A percentile compares a stretch with the other conserved stretches of the same genome.
Evolutionary conservation across 2,888 invertebrate species (phyloP).

Genomic region (Oxycera nigricornis): DNA sequence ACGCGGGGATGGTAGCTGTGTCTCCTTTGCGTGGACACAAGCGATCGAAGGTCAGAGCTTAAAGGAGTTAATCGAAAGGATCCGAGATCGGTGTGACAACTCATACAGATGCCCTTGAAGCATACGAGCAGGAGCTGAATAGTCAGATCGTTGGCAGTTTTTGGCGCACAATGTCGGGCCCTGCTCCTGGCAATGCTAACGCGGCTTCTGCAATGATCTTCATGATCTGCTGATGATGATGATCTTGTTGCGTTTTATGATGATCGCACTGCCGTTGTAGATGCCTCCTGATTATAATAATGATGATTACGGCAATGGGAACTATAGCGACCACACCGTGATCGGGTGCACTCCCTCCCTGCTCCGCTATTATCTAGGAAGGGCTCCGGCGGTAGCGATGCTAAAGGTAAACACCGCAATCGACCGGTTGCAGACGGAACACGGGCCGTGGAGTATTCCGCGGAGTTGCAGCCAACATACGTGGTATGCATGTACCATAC

Average conservation of each 20-base stretch:
- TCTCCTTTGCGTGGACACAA: too few species aligned
- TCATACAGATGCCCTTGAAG: too few species aligned
- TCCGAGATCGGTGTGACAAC: too few species aligned
- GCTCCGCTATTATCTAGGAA: slow-evolving; percentile 28
- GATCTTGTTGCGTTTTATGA: slow-evolving; percentile 46
- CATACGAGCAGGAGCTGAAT: too few species aligned
- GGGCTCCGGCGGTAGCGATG: neutral
- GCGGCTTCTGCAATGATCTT: slow-evolving; percentile 17
- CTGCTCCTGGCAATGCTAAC: slow-evolving; percentile 14
- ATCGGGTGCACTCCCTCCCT: slow-evolving; percentile 29
- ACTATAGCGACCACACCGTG: slow-evolving; percentile 29
- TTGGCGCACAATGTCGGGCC: neutral
- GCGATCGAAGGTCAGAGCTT: too few species aligned
- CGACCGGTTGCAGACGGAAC: neutral
- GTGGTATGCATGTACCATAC: neutral
- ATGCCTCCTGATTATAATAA: slow-evolving; percentile 45
- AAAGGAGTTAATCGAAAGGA: too few species aligned
- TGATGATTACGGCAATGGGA: slow-evolving; percentile 43
- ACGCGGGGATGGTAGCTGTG: too few species aligned
- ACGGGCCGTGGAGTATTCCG: neutral
- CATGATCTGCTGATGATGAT: slow-evolving; percentile 41
- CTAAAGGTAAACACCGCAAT: slow-evolving; percentile 18
- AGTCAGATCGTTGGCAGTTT: neutral
- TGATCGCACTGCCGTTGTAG: slow-evolving; percentile 40
- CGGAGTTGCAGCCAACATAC: neutral